These are phyloP conservation scores for Actinemys pallida DNA, from an alignment of 2,113 vertebrate species.

Conservation along the genomic window DNA sequence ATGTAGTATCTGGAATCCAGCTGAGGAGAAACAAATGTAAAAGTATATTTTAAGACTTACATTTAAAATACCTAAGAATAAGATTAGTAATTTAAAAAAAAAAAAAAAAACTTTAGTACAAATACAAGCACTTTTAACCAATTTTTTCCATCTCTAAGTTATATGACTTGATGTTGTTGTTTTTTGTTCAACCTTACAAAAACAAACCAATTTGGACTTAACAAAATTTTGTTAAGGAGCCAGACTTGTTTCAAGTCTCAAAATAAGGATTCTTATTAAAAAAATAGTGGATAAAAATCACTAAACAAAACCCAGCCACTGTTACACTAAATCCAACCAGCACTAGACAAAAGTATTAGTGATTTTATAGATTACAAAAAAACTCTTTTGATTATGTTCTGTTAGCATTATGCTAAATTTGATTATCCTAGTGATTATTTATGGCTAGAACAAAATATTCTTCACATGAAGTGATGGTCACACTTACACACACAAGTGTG, in stretches of 20 bases:
- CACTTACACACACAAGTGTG: background rate
- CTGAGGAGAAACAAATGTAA: background rate
- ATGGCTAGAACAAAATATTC: background rate
- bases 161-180: background rate
- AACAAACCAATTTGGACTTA: background rate
- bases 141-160: background rate
- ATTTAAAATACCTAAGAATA: background rate
- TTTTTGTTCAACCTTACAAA: background rate
- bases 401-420: background rate
- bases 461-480: background rate
- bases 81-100: background rate
- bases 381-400: background rate
- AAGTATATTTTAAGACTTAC: background rate
- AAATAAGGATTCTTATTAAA: background rate
- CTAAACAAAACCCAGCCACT: background rate
- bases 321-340: background rate
- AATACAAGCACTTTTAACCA: background rate
- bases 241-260: background rate
- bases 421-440: background rate
- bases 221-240: constrained; percentile 9
- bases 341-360: background rate
- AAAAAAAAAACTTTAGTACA: background rate
- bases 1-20: background rate
- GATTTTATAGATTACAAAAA: background rate
- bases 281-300: background rate